Evolutionary conservation across 2,113 vertebrate species (phyloP).

Genomic region (Leucoraja erinaceus): DNA sequence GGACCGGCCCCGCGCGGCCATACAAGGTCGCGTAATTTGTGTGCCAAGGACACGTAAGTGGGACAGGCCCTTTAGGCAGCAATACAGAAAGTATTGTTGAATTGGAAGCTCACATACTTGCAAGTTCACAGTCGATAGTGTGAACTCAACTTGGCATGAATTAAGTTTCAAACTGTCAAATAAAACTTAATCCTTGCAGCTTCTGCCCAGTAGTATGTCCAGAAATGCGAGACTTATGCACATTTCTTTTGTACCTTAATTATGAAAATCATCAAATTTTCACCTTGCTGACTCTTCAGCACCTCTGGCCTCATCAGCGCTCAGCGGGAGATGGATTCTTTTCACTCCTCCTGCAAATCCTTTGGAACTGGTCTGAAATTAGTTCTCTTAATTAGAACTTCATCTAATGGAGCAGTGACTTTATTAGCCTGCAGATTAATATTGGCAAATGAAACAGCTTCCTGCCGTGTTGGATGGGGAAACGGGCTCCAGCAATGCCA

Average conservation of each 20-base stretch:
- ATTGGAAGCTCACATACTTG: no score
- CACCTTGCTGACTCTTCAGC: constrained; percentile 17
- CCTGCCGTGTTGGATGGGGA: background rate
- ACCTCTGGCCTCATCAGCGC: constrained; percentile 9
- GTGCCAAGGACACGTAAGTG: no score
- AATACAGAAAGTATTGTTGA: no score
- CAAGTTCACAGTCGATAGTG: no score
- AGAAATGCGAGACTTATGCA: background rate
- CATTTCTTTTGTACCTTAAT: constrained; percentile 4
- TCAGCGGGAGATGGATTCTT: background rate
- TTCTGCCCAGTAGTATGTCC: background rate
- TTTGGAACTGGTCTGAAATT: constrained; percentile 18
- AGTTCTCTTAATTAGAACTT: constrained; percentile 32
- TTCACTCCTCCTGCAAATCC: background rate
- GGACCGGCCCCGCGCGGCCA: no score
- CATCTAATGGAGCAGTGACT: constrained; percentile 19
- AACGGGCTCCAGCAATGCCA: background rate
- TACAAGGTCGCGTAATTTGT: no score
- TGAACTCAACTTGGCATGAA: background rate
- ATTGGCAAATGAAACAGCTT: constrained; percentile 5
- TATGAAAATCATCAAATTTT: constrained; percentile 28
- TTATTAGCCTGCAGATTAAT: constrained; percentile 29
- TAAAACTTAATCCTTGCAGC: background rate
- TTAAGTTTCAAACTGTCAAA: constrained; percentile 2
- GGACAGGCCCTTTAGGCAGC: no score